Conservation (phyloP, 2,888 invertebrate species). For the Gastracanthus pulcherrimus region DNA sequence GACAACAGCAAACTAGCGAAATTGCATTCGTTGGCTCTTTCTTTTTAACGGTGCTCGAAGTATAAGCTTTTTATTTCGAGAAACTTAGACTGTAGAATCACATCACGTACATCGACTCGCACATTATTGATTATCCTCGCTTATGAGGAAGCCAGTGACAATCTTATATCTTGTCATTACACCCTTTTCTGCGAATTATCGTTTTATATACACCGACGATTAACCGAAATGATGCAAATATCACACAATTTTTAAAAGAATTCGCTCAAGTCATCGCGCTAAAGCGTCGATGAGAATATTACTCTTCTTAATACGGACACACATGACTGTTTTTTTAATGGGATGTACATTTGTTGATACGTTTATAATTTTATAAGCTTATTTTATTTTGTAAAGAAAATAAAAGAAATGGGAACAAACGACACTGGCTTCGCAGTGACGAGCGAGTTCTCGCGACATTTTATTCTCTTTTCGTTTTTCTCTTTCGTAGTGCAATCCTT, state of each 20-base stretch:
- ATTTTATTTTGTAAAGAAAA: slow-evolving; percentile 59
- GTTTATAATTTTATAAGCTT: slow-evolving; percentile 71
- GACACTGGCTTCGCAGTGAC: slow-evolving; percentile 16
- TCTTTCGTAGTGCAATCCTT: slow-evolving; percentile 42
- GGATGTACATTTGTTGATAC: slow-evolving; percentile 76
- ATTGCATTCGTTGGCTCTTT: not conserved
- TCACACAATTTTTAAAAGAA: slow-evolving; percentile 17
- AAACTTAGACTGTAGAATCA: slow-evolving; percentile 41
- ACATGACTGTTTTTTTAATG: slow-evolving; percentile 49
- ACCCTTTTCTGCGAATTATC: not conserved
- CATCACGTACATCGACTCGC: slow-evolving; percentile 48
- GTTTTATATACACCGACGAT: not conserved
- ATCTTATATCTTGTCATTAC: slow-evolving; percentile 46
- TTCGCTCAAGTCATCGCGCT: slow-evolving; percentile 13
- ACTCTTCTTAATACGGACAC: slow-evolving; percentile 23
- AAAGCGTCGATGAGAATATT: not conserved
- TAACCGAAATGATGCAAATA: slow-evolving; percentile 3
- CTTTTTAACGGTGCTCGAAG: slow-evolving; percentile 21
- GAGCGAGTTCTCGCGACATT: slow-evolving; percentile 17
- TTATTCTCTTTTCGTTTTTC: slow-evolving; percentile 19
- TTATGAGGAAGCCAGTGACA: slow-evolving; percentile 41
- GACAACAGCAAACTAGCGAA: not conserved
- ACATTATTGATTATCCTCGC: slow-evolving; percentile 32
- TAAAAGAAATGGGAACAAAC: slow-evolving; percentile 33
- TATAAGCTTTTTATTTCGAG: slow-evolving; percentile 38